Evolutionary conservation across 2,888 invertebrate species (phyloP).

Genomic region (Ophioninae sp.): DNA sequence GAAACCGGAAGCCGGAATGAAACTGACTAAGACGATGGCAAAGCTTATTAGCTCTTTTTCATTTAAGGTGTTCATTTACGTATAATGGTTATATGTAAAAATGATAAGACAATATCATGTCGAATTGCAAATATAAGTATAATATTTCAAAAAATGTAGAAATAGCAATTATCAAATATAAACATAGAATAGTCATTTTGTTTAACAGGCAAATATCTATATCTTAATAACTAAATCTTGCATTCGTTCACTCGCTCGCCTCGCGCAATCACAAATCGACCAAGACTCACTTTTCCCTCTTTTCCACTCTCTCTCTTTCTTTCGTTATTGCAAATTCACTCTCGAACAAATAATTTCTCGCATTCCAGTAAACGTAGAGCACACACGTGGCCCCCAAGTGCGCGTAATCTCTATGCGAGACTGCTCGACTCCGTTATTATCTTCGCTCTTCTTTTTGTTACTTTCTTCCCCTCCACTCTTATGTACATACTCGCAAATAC

Average conservation of each 20-base stretch:
- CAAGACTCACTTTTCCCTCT: conserved; percentile 56
- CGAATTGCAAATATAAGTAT: conserved; percentile 68
- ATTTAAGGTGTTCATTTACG: too few species aligned
- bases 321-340: conserved; percentile 61
- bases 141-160: conserved; percentile 70
- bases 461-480: conserved; percentile 40
- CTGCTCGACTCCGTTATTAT: not conserved
- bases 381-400: conserved; percentile 50
- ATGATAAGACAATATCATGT: conserved; percentile 60
- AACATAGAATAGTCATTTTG: conserved; percentile 77
- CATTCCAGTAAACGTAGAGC: conserved; percentile 61
- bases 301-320: conserved; percentile 49
- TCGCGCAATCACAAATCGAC: conserved; percentile 60
- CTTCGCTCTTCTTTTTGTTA: conserved; percentile 66
- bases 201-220: conserved; percentile 76
- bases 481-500: conserved; percentile 57
- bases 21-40: conserved; percentile 13
- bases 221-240: conserved; percentile 68
- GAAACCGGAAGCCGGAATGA: conserved; percentile 4
- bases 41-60: not conserved
- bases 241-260: conserved; percentile 65
- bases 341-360: conserved; percentile 63
- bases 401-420: conserved; percentile 57
- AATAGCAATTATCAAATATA: conserved; percentile 77
- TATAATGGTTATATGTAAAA: conserved; percentile 40